Percentiles rank a stretch among this genome's conserved stretches.
phyloP scores from a whole-genome alignment of 2,113 vertebrate genomes.

The Brienomyrus brachyistius region DNA sequence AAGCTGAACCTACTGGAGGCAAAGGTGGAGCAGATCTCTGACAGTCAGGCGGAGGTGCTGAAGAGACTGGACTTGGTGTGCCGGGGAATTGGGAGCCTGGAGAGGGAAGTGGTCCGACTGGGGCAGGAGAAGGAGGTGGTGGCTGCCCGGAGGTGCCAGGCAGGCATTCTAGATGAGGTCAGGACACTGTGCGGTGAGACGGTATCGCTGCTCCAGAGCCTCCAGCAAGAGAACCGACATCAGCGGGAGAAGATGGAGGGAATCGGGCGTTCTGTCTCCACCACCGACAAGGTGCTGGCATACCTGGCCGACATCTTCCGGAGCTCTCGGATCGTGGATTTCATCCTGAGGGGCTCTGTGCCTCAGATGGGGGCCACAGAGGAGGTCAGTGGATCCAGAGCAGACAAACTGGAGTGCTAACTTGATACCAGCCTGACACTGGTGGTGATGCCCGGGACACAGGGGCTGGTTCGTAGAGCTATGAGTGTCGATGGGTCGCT shows the following conservation, averaged over 20 bases:
- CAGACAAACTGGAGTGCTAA: background rate
- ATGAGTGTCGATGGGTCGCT: background rate
- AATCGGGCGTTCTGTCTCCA: slow-evolving; percentile 63
- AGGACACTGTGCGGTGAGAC: slow-evolving; percentile 56
- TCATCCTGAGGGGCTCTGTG: slow-evolving; percentile 63
- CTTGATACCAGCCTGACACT: background rate
- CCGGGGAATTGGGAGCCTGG: slow-evolving; percentile 57
- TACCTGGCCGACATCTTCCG: slow-evolving; percentile 65
- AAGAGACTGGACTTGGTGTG: slow-evolving; percentile 61
- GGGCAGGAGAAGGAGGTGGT: slow-evolving; percentile 25
- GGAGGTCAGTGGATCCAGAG: slow-evolving; percentile 63
- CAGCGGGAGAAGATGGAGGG: slow-evolving; percentile 66
- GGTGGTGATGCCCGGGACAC: background rate
- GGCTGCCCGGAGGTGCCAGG: background rate
- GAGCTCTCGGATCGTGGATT: slow-evolving; percentile 73
- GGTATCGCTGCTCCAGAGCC: slow-evolving; percentile 56
- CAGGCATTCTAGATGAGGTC: slow-evolving; percentile 36
- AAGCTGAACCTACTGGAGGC: slow-evolving; percentile 64
- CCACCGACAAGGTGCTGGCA: slow-evolving; percentile 64
- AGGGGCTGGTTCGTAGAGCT: background rate
- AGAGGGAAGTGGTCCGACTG: slow-evolving; percentile 53
- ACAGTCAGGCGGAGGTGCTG: slow-evolving; percentile 63
- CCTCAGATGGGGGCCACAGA: slow-evolving; percentile 59
- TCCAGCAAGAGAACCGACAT: slow-evolving; percentile 55
- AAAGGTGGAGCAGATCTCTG: slow-evolving; percentile 67